phyloP scores from a whole-genome alignment of 1,140 invertebrate genomes.

The Battus philenor region DNA sequence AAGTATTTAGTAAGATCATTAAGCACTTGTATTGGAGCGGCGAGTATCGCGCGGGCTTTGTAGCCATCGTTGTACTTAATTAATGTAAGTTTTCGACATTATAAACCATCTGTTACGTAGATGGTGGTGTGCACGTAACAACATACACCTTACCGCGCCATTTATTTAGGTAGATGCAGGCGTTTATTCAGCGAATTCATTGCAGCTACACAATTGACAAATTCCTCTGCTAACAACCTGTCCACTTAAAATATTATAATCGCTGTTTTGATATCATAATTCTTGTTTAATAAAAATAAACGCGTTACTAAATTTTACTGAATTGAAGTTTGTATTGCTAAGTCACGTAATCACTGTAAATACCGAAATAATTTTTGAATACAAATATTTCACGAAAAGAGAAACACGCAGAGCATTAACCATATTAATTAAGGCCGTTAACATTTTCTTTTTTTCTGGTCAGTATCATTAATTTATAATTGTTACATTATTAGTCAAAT shows the following conservation, averaged over 20 bases:
- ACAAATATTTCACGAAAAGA: no score
- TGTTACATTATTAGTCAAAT: no score
- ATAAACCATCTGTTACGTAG: constrained; percentile 2
- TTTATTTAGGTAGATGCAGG: constrained; percentile 1
- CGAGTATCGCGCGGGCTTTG: not conserved
- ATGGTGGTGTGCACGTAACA: not conserved
- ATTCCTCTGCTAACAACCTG: constrained; percentile 1
- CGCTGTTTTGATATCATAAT: constrained; percentile 3
- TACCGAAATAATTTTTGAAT: no score
- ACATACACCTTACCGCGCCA: not conserved
- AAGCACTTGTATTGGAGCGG: constrained; percentile 15
- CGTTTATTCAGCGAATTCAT: constrained; percentile 1
- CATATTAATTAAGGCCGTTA: no score
- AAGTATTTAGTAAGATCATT: constrained; percentile 23
- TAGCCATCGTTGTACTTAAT: not conserved
- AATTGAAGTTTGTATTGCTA: no score
- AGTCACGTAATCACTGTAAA: no score
- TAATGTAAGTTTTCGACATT: constrained; percentile 6
- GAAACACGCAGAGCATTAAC: no score
- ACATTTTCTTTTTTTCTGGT: no score
- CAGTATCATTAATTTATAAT: no score
- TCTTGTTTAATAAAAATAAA: no score
- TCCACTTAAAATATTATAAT: constrained; percentile 6
- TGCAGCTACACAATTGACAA: constrained; percentile 2
- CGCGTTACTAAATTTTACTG: no score